Evolutionary conservation across 1,140 invertebrate species (phyloP), one percentile per base, ranked within the genome.

Genomic region (Euborellia annulipes): DNA sequence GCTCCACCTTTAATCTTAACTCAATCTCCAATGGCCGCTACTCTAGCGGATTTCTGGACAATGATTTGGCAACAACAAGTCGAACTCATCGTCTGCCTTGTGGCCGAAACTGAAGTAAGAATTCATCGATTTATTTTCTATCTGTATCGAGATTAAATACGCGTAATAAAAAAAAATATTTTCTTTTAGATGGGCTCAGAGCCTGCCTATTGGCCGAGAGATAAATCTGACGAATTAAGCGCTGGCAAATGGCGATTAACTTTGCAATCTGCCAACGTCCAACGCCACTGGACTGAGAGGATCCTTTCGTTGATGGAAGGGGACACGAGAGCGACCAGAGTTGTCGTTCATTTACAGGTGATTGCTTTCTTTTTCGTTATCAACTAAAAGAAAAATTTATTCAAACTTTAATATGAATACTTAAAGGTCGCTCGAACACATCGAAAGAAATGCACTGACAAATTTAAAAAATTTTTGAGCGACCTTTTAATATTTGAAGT

Each of bases 51-150:
- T 52, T 92, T 91, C 66, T 92, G 88, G 89, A 71, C 71, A 9
- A 88, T 91, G 75, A 70, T 91, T 14, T 76, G 81, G 65, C 82
- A 91, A 55, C 78, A 87, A 54, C 79, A 83, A 52, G 73, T 82
- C 2, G 77, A 82, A 61, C 72, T 85, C 40, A 72, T 91, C 16
- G 78, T 86, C 0, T 88, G 84, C 61, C 64, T 91, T 18, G 65
- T 78, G 8, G 77, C 71, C 45, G 75, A 85, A 62, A 66, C 69
- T 38, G 81, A 85, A 68, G 78, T 82, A 62, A 60, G 60, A n/a
- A n/a, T n/a, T n/a, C n/a, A n/a, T n/a, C n/a, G n/a, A n/a, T n/a
- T n/a, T n/a, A n/a, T n/a, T n/a, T n/a, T n/a, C n/a, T n/a, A n/a
- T n/a, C n/a, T n/a, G n/a, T n/a, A n/a, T n/a, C n/a, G n/a, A n/a